Evolutionary conservation across 2,888 invertebrate genomes (phyloP).

Genomic region (Oeneis ivallda): DNA sequence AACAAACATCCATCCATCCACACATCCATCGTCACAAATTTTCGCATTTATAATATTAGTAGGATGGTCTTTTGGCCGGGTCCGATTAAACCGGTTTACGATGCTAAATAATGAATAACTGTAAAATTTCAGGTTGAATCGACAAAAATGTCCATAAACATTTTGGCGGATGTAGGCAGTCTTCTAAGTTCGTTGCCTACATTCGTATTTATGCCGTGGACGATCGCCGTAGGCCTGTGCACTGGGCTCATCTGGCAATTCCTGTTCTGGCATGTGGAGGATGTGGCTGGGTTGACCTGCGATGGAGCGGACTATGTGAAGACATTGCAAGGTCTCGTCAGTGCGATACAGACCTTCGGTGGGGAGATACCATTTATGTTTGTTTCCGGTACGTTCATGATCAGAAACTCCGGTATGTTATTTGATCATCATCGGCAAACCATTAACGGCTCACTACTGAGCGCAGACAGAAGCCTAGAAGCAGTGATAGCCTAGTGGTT

Average conservation of each 20-base stretch:
- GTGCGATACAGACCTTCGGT: conserved; percentile 89
- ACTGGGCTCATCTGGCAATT: conserved; percentile 94
- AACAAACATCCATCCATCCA: too few species aligned
- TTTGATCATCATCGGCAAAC: too few species aligned
- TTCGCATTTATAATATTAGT: too few species aligned
- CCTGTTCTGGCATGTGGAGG: conserved; percentile 92
- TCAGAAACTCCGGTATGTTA: too few species aligned
- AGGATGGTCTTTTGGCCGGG: too few species aligned
- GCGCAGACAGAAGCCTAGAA: too few species aligned
- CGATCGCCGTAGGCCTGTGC: conserved; percentile 90
- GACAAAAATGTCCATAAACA: conserved; percentile 84
- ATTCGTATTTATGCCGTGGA: conserved; percentile 89
- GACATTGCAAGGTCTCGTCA: conserved; percentile 87
- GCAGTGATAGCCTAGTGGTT: too few species aligned
- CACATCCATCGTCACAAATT: too few species aligned
- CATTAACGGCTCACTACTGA: too few species aligned
- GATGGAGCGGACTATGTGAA: conserved; percentile 82
- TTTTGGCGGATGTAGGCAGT: conserved; percentile 85
- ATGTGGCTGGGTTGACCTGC: conserved; percentile 80
- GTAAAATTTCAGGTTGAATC: conserved; percentile 79
- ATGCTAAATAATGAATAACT: too few species aligned
- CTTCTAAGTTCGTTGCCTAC: conserved; percentile 85
- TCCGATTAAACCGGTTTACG: too few species aligned
- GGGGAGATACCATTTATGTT: conserved; percentile 95
- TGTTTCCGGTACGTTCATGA: conserved; percentile 82